Evolutionary conservation across 2,888 invertebrate genomes (phyloP).

Genomic region (Heliconius ethilla): DNA sequence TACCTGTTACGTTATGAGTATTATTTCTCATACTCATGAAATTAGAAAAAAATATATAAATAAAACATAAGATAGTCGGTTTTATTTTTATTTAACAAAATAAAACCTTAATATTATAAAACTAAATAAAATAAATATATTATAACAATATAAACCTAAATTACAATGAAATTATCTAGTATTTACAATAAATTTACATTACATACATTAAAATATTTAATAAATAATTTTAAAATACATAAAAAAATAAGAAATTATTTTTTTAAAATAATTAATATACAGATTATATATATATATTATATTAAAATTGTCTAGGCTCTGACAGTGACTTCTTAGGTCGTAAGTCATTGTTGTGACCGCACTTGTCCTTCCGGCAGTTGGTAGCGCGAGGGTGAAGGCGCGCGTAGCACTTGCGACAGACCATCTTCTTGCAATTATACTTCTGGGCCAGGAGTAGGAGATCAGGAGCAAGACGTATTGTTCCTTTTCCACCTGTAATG

Average conservation of each 20-base stretch:
- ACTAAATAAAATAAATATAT: not conserved
- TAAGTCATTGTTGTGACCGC: slow-evolving; percentile 99
- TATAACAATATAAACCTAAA: not conserved
- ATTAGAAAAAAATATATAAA: not conserved
- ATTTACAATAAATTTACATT: not conserved
- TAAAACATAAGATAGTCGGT: not conserved
- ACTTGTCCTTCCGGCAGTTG: slow-evolving; percentile 99
- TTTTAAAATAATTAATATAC: not conserved
- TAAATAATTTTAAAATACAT: not conserved
- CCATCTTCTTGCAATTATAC: slow-evolving; percentile 99
- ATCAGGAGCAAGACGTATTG: slow-evolving; percentile 83
- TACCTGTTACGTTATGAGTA: too few relatives aligned
- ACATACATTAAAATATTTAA: not conserved
- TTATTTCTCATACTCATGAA: not conserved
- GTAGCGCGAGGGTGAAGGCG: slow-evolving; percentile 99
- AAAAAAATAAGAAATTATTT: not conserved
- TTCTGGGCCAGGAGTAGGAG: slow-evolving; percentile 97
- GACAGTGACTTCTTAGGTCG: slow-evolving; percentile 99
- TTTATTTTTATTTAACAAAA: slow-evolving; percentile 7
- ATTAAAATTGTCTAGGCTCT: slow-evolving; percentile 67
- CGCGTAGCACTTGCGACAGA: slow-evolving; percentile 99
- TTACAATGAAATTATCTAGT: not conserved
- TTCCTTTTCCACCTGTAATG: slow-evolving; percentile 12
- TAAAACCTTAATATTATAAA: slow-evolving; percentile 5
- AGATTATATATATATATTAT: not conserved